Percentiles rank a stretch among this genome's conserved stretches.
Conservation (phyloP, 2,888 invertebrate species). For the Encarsia formosa region DNA sequence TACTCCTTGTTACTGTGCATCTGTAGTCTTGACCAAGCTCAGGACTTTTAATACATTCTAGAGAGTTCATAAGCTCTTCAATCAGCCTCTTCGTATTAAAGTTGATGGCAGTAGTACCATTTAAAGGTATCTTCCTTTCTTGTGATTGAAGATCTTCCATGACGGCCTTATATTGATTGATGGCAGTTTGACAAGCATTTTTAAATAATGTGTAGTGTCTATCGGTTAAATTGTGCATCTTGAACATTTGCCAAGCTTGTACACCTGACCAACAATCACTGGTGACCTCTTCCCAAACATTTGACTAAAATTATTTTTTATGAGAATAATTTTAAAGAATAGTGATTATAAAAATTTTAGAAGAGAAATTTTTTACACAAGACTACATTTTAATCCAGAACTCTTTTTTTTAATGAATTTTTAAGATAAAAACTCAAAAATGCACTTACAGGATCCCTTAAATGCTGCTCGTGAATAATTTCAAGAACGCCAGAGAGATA, state of each 20-base stretch:
- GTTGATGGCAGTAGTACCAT: slow-evolving; percentile 26
- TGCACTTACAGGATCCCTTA: slow-evolving; percentile 4
- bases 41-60: not conserved
- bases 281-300: not conserved
- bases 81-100: slow-evolving; percentile 29
- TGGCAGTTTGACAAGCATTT: slow-evolving; percentile 18
- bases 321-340: too few species aligned
- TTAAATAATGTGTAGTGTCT: slow-evolving; percentile 8
- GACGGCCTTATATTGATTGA: slow-evolving; percentile 22
- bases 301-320: too few species aligned
- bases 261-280: slow-evolving; percentile 40
- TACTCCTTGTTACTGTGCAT: not conserved
- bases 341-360: too few species aligned
- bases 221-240: slow-evolving; percentile 25
- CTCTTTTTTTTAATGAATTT: too few species aligned
- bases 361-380: too few species aligned
- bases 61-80: slow-evolving; percentile 29
- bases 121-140: not conserved
- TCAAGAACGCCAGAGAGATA: not conserved
- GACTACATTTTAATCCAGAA: too few species aligned
- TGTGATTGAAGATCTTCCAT: slow-evolving; percentile 31
- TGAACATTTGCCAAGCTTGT: slow-evolving; percentile 34
- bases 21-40: slow-evolving; percentile 9
- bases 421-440: too few species aligned
- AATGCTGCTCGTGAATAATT: slow-evolving; percentile 1